Base-by-base conservation (phyloP, 2,888 invertebrate genomes). In the Drosophila mayaguana region DNA sequence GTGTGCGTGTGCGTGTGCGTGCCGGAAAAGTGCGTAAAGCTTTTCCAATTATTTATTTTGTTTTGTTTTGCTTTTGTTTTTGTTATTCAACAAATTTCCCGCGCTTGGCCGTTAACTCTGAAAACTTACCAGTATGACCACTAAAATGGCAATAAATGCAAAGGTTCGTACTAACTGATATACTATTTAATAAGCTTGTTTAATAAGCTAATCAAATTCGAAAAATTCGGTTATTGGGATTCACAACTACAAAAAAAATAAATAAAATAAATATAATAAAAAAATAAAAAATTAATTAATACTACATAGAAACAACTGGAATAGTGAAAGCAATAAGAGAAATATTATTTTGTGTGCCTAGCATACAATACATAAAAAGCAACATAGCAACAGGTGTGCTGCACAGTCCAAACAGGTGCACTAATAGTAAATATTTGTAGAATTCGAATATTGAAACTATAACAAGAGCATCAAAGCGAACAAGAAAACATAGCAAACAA, bases 91-190 rank as follows among this genome's bases (percentile, higher is more conserved):
- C 18, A 22, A 34, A 11, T 43, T 67, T 54, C 46, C 61, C 57
- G 63, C 68, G 42, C 40, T 38, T 20, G 11, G 28, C 18, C 46
- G 32, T 54, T 42, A 51, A 42, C 50, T 18, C 2, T 36, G 8
- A 51, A 59, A 42, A 9, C 9, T 51, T 45, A 20, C 43, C 51
- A 88, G 83, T 50, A 91, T 91, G 91, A 90, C 88, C 55, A 89
- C 91, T 72, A 91, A 91, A 90, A 91, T 91, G 91, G 91, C 91
- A 62, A 91, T 91, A 55, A 89, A 90, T 69, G 91, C 91, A 63
- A 91, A 91, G 91, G 91, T 91, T 79, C 57, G 87, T 79, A 60
- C 2, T 0, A 34, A 34, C 28, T 11, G n/a, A 25, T 3, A 6
- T 11, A 22, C 9, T 16, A 9, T 16, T 40, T 22, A 16, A 46